A percentile compares a stretch with the other conserved stretches of the same genome.
Evolutionary conservation across 2,113 vertebrate species (phyloP).

Genomic region (human): DNA sequence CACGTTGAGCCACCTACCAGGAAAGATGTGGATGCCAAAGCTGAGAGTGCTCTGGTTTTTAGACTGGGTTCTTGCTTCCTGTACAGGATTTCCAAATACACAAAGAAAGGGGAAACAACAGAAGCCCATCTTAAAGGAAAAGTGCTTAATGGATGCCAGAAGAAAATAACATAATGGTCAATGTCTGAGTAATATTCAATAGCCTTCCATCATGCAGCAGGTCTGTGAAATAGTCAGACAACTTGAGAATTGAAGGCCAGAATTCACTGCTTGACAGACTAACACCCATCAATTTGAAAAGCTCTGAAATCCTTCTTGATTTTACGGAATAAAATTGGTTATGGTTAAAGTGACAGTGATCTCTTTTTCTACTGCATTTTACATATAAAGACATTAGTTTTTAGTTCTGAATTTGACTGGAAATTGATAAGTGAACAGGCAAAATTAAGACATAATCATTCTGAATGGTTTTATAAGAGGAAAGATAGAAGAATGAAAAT

Average conservation of each 20-base stretch:
- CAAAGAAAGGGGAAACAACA: not conserved
- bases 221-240: conserved; percentile 66
- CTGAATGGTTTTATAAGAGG: not conserved
- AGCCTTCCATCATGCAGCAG: conserved; percentile 44
- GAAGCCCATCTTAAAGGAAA: conserved; percentile 41
- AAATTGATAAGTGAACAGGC: not conserved
- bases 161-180: conserved; percentile 47
- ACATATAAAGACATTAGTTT: not conserved
- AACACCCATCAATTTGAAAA: conserved; percentile 67
- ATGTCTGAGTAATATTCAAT: conserved; percentile 60
- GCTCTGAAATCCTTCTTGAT: conserved; percentile 58
- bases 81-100: conserved; percentile 15
- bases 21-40: conserved; percentile 45
- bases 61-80: conserved; percentile 1
- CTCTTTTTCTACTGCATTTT: conserved; percentile 13
- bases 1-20: conserved; percentile 53
- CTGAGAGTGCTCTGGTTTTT: conserved; percentile 17
- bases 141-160: not conserved
- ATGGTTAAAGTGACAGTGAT: conserved; percentile 51
- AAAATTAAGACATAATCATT: not conserved
- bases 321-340: conserved; percentile 20
- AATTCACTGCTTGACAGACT: conserved; percentile 64
- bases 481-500: not conserved
- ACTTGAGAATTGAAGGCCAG: conserved; percentile 68
- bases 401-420: not conserved